phyloP scores from a whole-genome alignment of 2,888 invertebrate genomes.

The Orthosia gothica region DNA sequence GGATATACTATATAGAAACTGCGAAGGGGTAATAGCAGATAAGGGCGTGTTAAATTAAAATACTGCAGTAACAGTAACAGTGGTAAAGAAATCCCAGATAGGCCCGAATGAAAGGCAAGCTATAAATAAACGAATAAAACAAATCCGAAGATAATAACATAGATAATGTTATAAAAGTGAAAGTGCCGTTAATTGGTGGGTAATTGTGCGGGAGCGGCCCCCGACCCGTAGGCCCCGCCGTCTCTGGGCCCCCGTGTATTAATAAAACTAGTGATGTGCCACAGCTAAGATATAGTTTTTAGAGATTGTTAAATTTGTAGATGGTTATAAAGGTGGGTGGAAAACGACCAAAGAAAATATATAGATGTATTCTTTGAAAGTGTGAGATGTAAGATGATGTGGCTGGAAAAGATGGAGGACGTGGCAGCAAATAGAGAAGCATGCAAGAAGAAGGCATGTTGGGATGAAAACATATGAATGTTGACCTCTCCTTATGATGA shows the following conservation, averaged over 20 bases:
- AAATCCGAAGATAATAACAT: conserved; percentile 41
- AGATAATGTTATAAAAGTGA: conserved; percentile 66
- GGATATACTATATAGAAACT: too few species aligned
- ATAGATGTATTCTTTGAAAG: background rate
- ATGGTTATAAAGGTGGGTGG: background rate
- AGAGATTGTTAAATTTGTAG: background rate
- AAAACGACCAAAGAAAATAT: background rate
- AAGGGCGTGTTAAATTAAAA: too few species aligned
- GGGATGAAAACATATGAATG: too few species aligned
- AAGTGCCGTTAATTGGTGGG: conserved; percentile 80
- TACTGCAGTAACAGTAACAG: too few species aligned
- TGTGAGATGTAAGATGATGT: too few species aligned
- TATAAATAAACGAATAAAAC: conserved; percentile 33
- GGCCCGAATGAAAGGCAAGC: background rate
- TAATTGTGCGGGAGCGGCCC: conserved; percentile 73
- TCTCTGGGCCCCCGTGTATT: conserved; percentile 9
- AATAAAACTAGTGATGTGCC: conserved; percentile 43
- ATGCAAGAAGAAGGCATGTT: too few species aligned
- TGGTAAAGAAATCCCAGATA: background rate
- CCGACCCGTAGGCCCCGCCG: background rate
- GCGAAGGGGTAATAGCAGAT: too few species aligned
- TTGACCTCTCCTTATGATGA: too few species aligned
- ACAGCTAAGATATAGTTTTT: background rate
- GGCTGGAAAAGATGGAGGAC: too few species aligned
- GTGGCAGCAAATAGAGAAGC: too few species aligned